phyloP scores from a whole-genome alignment of 2,113 vertebrate species.

The Bambusicola thoracicus region DNA sequence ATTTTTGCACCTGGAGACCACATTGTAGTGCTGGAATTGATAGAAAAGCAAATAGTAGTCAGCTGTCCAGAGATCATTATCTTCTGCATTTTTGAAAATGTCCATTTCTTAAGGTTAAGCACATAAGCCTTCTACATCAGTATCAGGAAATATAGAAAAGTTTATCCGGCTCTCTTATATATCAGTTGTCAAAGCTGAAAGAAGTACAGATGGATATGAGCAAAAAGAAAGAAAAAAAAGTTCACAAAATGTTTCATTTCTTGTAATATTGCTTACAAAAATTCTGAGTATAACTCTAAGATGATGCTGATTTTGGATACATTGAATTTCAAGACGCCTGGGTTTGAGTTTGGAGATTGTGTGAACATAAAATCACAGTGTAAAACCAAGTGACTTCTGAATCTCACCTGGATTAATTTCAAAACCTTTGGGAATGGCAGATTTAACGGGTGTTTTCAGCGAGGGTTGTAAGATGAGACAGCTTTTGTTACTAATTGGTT shows the following conservation, averaged over 20 bases:
- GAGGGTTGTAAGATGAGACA: background rate
- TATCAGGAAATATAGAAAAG: background rate
- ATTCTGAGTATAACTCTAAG: background rate
- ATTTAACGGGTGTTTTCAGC: background rate
- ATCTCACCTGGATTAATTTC: conserved; percentile 17
- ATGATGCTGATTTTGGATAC: background rate
- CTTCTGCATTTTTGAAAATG: background rate
- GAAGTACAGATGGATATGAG: background rate
- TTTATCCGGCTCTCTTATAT: background rate
- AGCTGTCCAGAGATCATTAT: background rate
- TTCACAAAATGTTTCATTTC: background rate
- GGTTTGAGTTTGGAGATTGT: background rate
- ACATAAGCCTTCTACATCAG: background rate
- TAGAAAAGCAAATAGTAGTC: background rate
- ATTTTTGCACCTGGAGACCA: conserved; percentile 1
- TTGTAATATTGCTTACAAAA: background rate
- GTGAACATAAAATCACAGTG: background rate
- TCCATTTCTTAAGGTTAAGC: background rate
- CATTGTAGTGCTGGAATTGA: background rate
- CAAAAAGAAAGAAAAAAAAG: background rate
- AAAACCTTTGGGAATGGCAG: conserved; percentile 27
- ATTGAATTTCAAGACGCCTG: background rate
- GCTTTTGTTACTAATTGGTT: background rate
- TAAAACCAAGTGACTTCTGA: background rate
- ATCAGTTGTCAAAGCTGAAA: background rate